phyloP scores from a whole-genome alignment of 2,888 invertebrate genomes.

The Leistus spinibarbis region DNA sequence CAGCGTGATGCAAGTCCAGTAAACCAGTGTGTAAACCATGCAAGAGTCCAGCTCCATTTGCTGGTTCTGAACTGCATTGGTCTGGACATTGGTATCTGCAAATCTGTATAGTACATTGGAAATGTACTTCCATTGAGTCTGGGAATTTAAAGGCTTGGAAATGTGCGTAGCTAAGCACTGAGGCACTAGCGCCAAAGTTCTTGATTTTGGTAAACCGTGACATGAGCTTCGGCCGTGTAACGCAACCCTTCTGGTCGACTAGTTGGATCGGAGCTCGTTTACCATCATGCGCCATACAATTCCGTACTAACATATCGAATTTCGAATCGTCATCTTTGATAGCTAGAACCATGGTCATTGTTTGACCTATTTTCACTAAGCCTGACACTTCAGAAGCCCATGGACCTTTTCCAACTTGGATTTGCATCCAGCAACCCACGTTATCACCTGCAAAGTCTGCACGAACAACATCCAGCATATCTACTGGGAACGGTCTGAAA shows the following conservation, averaged over 20 bases:
- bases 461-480: conserved; percentile 92
- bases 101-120: conserved; percentile 94
- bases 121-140: conserved; percentile 95
- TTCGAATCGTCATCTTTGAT: conserved; percentile 95
- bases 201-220: conserved; percentile 93
- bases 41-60: conserved; percentile 46
- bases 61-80: conserved; percentile 67
- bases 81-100: conserved; percentile 93
- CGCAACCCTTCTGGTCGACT: conserved; percentile 91
- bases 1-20: conserved; percentile 64
- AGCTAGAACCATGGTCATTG: conserved; percentile 95
- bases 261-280: conserved; percentile 91
- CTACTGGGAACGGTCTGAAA: conserved; percentile 92
- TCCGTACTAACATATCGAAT: conserved; percentile 93
- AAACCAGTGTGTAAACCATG: conserved; percentile 54
- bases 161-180: conserved; percentile 88
- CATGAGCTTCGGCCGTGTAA: conserved; percentile 90
- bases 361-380: conserved; percentile 92
- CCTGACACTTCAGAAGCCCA: conserved; percentile 96
- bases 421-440: conserved; percentile 97
- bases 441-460: conserved; percentile 95
- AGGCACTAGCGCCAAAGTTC: conserved; percentile 92
- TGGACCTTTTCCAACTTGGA: conserved; percentile 92
- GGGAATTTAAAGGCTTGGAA: conserved; percentile 97
- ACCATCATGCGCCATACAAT: conserved; percentile 94